Conservation (phyloP, 2,113 vertebrate species). For the Cyprinodon variegatus region DNA sequence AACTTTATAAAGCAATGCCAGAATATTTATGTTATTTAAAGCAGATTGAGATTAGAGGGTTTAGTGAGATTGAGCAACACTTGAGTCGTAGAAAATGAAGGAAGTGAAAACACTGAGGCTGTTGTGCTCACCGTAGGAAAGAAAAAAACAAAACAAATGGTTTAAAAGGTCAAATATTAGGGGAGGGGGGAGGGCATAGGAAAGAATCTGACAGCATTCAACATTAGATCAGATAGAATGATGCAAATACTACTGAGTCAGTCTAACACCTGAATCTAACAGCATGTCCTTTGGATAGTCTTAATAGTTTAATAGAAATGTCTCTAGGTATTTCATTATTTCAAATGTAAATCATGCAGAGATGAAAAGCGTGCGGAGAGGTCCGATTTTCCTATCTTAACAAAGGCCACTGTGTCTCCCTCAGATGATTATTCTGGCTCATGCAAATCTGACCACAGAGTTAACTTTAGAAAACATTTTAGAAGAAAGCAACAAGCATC, state of each 20-base stretch:
- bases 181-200: not conserved
- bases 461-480: conserved; percentile 16
- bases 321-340: no score
- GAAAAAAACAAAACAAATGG: not conserved
- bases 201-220: not conserved
- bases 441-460: conserved; percentile 52
- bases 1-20: not conserved
- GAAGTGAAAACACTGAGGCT: conserved; percentile 9
- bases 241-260: not conserved
- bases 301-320: no score
- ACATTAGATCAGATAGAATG: not conserved
- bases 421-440: conserved; percentile 13
- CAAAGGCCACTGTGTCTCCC: conserved; percentile 33
- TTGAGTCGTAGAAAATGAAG: not conserved
- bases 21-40: not conserved
- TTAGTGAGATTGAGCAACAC: not conserved
- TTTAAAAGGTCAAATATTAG: not conserved
- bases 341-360: not conserved
- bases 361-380: not conserved
- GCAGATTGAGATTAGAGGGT: not conserved
- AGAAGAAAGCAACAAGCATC: conserved; percentile 3
- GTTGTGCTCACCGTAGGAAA: conserved; percentile 5
- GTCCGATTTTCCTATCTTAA: conserved; percentile 30
- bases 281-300: not conserved
- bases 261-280: not conserved